Percentiles rank a stretch among this genome's conserved stretches.
Conservation (phyloP, 2,113 vertebrate species). For the Solea senegalensis region DNA sequence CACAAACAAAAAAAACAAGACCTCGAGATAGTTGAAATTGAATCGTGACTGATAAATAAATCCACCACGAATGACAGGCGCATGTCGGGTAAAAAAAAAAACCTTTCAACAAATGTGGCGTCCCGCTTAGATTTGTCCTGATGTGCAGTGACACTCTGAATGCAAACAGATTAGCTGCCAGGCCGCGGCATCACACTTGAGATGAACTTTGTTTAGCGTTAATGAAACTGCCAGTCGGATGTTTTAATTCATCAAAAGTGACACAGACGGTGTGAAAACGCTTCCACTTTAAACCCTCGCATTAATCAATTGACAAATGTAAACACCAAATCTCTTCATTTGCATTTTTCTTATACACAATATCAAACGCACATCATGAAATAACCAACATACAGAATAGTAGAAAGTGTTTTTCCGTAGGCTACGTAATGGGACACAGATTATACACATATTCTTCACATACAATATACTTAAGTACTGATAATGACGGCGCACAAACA, state of each 20-base stretch:
- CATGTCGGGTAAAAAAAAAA: no score
- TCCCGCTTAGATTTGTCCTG: neutral
- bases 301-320: constrained; percentile 37
- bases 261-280: neutral
- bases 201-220: no score
- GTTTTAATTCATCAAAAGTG: neutral
- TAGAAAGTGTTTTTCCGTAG: no score
- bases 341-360: neutral
- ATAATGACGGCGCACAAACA: no score
- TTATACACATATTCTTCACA: neutral
- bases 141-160: neutral
- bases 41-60: no score
- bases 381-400: constrained; percentile 10
- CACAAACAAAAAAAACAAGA: no score
- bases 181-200: neutral
- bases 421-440: neutral
- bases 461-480: no score
- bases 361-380: constrained; percentile 1
- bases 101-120: no score
- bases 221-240: neutral
- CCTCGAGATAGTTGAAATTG: no score
- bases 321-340: no score
- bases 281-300: neutral
- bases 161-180: neutral
- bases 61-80: no score